Percentiles rank a stretch among this genome's conserved stretches.
These are phyloP conservation scores for Notarius quadriscutis DNA, from an alignment of 2,113 vertebrate genomes.

Conservation along the genomic window DNA sequence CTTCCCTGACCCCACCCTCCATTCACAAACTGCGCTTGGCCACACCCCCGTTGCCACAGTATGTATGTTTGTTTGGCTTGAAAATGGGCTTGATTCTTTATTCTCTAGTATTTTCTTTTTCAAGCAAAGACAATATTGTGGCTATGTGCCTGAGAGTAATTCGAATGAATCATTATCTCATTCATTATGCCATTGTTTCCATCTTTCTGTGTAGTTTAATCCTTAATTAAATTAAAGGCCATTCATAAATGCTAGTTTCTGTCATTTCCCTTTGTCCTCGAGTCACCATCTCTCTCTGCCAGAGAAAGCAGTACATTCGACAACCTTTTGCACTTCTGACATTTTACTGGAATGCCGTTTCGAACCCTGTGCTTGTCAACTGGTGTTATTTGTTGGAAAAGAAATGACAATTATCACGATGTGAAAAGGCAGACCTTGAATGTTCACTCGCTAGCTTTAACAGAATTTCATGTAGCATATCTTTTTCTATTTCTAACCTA, in stretches of 20 bases:
- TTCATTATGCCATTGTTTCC: background rate
- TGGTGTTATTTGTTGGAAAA: constrained; percentile 10
- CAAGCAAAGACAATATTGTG: background rate
- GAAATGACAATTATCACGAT: background rate
- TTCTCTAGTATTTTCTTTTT: background rate
- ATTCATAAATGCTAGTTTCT: background rate
- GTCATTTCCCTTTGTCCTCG: background rate
- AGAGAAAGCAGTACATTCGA: constrained; percentile 2
- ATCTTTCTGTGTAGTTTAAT: constrained; percentile 19
- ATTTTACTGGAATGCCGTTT: constrained; percentile 28
- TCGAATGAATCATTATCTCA: background rate
- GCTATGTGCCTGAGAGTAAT: background rate
- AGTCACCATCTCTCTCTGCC: background rate
- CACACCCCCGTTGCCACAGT: no score
- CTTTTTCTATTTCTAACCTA: no score
- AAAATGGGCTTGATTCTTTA: background rate
- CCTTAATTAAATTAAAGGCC: constrained; percentile 8
- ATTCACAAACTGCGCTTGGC: no score
- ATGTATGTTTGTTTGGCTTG: background rate
- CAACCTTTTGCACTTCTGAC: constrained; percentile 25
- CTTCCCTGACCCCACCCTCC: no score
- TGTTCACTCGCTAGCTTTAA: background rate
- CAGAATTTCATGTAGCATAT: background rate
- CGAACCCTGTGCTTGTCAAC: constrained; percentile 5
- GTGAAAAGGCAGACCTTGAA: background rate